These are phyloP conservation scores for Pygoscelis antarcticus DNA, from an alignment of 2,113 vertebrate species.

Conservation along the genomic window DNA sequence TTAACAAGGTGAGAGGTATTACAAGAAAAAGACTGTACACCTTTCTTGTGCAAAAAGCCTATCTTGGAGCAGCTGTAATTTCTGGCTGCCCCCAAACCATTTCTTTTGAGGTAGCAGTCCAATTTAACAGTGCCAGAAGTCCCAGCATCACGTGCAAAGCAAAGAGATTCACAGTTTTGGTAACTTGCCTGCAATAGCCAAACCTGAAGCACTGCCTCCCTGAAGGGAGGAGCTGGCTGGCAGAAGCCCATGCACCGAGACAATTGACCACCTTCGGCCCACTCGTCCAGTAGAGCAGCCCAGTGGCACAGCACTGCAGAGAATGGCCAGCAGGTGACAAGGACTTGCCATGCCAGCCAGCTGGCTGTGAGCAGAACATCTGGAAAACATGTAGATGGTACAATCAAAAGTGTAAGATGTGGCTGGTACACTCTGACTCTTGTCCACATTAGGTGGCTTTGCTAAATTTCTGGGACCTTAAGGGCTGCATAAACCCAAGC, in stretches of 20 bases:
- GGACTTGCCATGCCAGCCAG: neutral
- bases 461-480: neutral
- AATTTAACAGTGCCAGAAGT: neutral
- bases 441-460: neutral
- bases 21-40: neutral
- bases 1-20: neutral
- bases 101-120: neutral
- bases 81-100: neutral
- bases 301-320: fast-evolving
- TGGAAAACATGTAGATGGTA: neutral
- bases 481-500: neutral
- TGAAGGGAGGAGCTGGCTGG: neutral
- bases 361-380: neutral
- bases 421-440: neutral
- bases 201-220: neutral
- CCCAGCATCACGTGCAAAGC: neutral
- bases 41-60: neutral
- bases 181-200: neutral
- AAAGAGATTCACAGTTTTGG: neutral
- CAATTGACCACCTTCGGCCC: neutral
- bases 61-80: neutral
- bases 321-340: neutral
- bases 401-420: neutral
- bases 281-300: too few relatives aligned
- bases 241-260: fast-evolving